Conservation (phyloP, 2,797 vertebrate species). For the Aselliscus stoliczkanus region DNA sequence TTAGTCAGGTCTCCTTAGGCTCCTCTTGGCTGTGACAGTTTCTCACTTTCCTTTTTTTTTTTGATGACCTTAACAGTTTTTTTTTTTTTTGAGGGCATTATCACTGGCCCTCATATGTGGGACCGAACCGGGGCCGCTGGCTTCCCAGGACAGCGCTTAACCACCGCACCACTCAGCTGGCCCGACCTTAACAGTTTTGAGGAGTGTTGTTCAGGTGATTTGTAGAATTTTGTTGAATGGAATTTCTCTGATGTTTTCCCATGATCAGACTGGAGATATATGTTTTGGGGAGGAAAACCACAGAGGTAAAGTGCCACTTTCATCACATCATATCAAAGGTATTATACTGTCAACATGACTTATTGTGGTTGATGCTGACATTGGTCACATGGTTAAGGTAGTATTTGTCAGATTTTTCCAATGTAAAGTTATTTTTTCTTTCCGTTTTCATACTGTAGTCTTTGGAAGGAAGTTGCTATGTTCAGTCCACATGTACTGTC, state of each 20-base stretch:
- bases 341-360: background rate
- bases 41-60: slow-evolving; percentile 21
- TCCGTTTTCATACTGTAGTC: background rate
- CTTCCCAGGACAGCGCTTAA: too few relatives aligned
- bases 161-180: too few relatives aligned
- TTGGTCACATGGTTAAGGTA: background rate
- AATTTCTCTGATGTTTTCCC: background rate
- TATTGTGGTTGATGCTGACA: background rate
- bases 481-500: background rate
- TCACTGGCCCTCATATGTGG: too few relatives aligned
- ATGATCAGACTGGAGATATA: background rate
- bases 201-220: background rate
- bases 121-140: too few relatives aligned
- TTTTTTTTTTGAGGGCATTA: too few relatives aligned
- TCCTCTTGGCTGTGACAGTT: background rate
- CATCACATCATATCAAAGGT: background rate
- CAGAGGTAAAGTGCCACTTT: background rate
- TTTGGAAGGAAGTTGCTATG: background rate
- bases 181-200: background rate
- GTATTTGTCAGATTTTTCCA: background rate
- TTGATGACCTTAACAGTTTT: background rate
- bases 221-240: background rate
- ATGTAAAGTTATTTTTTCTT: background rate
- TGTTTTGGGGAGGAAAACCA: background rate
- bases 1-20: slow-evolving; percentile 2